A percentile compares a stretch with the other conserved stretches of the same genome.
Conservation (phyloP, 1,140 invertebrate species). For the Dermatophagoides farinae region DNA sequence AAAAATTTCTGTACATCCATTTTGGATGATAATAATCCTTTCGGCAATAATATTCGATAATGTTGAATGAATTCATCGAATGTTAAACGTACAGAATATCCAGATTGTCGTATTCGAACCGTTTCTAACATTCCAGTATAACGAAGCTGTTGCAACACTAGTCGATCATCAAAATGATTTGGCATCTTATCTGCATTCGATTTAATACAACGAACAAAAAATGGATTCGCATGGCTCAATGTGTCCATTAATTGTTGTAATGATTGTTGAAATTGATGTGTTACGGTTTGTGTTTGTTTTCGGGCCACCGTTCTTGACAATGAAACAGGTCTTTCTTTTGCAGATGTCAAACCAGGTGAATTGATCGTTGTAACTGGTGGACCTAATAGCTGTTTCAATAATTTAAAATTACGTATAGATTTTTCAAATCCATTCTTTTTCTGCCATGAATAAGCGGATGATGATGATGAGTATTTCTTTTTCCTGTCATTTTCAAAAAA, state of each 20-base stretch:
- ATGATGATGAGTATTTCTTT: slow-evolving; percentile 12
- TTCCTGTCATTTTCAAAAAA: background rate
- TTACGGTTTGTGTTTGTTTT: slow-evolving; percentile 46
- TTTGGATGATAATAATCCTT: slow-evolving; percentile 56
- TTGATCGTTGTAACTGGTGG: background rate
- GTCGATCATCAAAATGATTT: slow-evolving; percentile 77
- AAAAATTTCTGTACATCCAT: slow-evolving; percentile 58
- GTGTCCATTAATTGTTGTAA: slow-evolving; percentile 78
- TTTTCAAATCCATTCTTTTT: slow-evolving; percentile 16
- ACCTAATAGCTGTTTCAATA: slow-evolving; percentile 60
- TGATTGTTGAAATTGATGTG: slow-evolving; percentile 80
- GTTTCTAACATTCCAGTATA: slow-evolving; percentile 96
- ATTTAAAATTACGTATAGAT: slow-evolving; percentile 60
- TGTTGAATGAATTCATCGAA: slow-evolving; percentile 86
- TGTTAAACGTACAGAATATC: slow-evolving; percentile 75
- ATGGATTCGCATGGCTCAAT: slow-evolving; percentile 79
- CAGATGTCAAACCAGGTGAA: background rate
- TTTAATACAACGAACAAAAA: slow-evolving; percentile 91
- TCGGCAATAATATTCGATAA: slow-evolving; percentile 70
- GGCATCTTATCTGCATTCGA: slow-evolving; percentile 35
- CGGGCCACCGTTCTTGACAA: slow-evolving; percentile 10
- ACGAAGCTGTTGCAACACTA: slow-evolving; percentile 60
- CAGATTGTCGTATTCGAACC: slow-evolving; percentile 77
- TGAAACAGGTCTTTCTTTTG: slow-evolving; percentile 12
- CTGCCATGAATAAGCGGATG: background rate